These are phyloP conservation scores for Apolygus lucorum DNA, from an alignment of 1,140 invertebrate species.

Conservation along the genomic window DNA sequence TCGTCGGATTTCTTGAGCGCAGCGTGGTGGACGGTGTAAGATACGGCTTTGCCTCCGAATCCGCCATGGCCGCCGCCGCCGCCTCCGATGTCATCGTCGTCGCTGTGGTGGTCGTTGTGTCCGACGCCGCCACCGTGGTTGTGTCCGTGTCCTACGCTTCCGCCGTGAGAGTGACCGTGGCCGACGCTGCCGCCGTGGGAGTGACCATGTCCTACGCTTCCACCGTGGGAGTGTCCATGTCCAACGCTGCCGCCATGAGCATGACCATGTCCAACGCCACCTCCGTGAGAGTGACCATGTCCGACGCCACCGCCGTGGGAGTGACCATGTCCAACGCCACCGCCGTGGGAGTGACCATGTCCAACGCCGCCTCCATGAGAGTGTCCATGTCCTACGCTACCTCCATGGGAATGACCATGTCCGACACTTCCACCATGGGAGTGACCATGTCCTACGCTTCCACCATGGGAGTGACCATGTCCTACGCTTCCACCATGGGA, in stretches of 20 bases:
- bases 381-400: constrained; percentile 24
- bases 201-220: constrained; percentile 23
- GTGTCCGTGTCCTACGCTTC: constrained; percentile 20
- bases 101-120: constrained; percentile 20
- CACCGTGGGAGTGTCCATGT: constrained; percentile 24
- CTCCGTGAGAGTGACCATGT: constrained; percentile 26
- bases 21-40: constrained; percentile 24
- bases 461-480: constrained; percentile 26
- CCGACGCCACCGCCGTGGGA: constrained; percentile 25
- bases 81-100: constrained; percentile 13
- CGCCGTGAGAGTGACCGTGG: constrained; percentile 24
- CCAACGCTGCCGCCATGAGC: constrained; percentile 20
- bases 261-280: constrained; percentile 23
- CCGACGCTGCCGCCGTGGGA: constrained; percentile 24
- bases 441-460: constrained; percentile 25
- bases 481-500: constrained; percentile 22
- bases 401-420: constrained; percentile 25
- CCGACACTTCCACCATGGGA: constrained; percentile 25
- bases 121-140: constrained; percentile 21
- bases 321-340: constrained; percentile 23
- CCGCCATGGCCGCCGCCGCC: not conserved
- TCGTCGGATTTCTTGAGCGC: constrained; percentile 3
- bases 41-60: constrained; percentile 8
- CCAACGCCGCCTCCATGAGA: constrained; percentile 23
- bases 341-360: constrained; percentile 26